Base-by-base conservation (phyloP, 2,797 vertebrate species). In the Eutrigla gurnardus region DNA sequence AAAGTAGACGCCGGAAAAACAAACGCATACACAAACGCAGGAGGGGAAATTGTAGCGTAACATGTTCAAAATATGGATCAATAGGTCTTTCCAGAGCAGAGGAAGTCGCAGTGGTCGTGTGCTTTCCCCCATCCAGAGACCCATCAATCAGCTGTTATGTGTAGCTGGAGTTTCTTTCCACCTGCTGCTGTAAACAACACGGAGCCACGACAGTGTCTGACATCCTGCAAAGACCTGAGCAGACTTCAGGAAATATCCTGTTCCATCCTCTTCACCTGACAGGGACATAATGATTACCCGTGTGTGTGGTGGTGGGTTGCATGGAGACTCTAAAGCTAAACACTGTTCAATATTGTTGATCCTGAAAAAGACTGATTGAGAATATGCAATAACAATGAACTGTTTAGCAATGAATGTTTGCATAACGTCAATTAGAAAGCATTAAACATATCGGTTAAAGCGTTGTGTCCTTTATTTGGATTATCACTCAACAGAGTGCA, bases 11-110 rank as follows among this genome's bases (percentile, higher is more conserved):
- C 11, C 2, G 36, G 61, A 78, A 76, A 80, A 69, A 68, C 18
- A 60, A 47, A 67, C 53, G 42, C 40, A 72, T 3, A 9, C 40
- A 66, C 2, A 45, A 2, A 46, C 35, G 25, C 11, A 53, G 25
- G 32, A 25, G 66, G 25, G 75, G 65, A 73, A 53, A 63, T 11
- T 65, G 75, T 80, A 57, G 70, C 0, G 9, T 72, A 63, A 61
- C 73, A 55, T 75, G 75, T 67, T 57, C 60, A 65, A 36, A 58
- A 65, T 71, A 52, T 52, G 59, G 77, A 87, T 90, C 83, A 81
- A 89, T 89, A 65, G 66, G 64, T 78, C 32, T 88, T 89, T 90
- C 80, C 73, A 73, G 59, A 66, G 78, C 1, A 75, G 59, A 80
- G 86, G 71, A 85, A 78, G 79, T 39, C 11, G 64, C 55, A 35